These are phyloP conservation scores for Scomber japonicus DNA, from an alignment of 2,113 vertebrate species.

Conservation along the genomic window DNA sequence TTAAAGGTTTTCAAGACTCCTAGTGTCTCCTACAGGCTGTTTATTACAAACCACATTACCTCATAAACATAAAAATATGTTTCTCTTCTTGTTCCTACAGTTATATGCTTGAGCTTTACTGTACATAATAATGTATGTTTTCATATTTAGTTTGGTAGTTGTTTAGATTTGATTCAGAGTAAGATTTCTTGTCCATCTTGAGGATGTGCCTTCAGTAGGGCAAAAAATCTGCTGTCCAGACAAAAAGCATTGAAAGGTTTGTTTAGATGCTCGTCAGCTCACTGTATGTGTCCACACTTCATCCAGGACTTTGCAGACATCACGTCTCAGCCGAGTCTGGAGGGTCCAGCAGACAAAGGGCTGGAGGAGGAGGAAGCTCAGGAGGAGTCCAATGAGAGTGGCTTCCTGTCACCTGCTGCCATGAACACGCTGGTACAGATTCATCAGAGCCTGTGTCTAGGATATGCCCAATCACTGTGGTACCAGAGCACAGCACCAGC, in stretches of 20 bases:
- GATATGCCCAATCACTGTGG: slow-evolving; percentile 90
- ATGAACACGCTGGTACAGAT: slow-evolving; percentile 88
- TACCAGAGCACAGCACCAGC: slow-evolving; percentile 84
- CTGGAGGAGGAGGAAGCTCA: slow-evolving; percentile 63
- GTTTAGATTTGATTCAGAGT: too few relatives aligned
- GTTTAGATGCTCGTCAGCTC: background rate
- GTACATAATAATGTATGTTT: background rate
- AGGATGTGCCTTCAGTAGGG: background rate
- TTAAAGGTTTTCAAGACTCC: too few relatives aligned
- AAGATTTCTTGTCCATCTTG: background rate
- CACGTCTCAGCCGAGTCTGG: slow-evolving; percentile 85
- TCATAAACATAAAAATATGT: too few relatives aligned
- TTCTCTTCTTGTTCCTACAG: too few relatives aligned
- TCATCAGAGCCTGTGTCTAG: slow-evolving; percentile 91
- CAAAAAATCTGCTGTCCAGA: background rate
- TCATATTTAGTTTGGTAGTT: background rate
- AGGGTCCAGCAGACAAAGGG: slow-evolving; percentile 83
- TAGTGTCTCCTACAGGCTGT: too few relatives aligned
- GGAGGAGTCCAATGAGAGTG: slow-evolving; percentile 55
- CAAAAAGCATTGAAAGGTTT: background rate
- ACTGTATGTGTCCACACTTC: background rate
- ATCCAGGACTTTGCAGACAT: slow-evolving; percentile 95
- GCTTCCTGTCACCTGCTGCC: slow-evolving; percentile 83
- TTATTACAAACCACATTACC: too few relatives aligned
- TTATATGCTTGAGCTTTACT: background rate